A percentile compares a stretch with the other conserved stretches of the same genome.
phyloP scores from a whole-genome alignment of 2,888 invertebrate species.

The Gymnoscelis rufifasciata region DNA sequence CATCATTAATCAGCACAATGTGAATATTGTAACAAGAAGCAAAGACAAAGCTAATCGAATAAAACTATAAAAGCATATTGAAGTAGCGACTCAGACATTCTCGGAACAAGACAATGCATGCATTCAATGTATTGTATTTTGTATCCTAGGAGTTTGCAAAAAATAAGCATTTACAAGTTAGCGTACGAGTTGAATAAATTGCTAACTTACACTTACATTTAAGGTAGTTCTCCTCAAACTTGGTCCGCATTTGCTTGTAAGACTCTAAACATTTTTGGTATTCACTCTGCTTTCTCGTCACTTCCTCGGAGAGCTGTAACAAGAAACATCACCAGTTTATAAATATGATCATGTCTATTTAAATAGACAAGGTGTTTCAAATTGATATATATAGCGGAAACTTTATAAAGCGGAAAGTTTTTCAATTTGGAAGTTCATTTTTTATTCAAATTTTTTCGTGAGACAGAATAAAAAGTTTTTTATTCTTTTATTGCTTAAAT shows the following conservation, averaged over 20 bases:
- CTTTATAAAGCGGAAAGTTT: no score
- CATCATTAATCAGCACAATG: conserved; percentile 2
- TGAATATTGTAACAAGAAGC: conserved; percentile 4
- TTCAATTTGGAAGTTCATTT: no score
- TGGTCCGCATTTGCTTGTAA: conserved; percentile 91
- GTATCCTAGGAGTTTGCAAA: conserved; percentile 4
- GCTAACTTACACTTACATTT: conserved; percentile 82
- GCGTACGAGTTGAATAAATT: conserved; percentile 6
- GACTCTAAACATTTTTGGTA: conserved; percentile 95
- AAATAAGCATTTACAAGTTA: neutral
- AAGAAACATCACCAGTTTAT: conserved; percentile 30
- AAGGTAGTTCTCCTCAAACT: conserved; percentile 95
- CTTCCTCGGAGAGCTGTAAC: conserved; percentile 91
- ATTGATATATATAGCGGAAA: no score
- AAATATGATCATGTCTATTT: no score
- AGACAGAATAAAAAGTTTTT: no score
- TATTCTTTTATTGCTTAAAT: no score
- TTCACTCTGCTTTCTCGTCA: conserved; percentile 90
- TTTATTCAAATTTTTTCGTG: no score
- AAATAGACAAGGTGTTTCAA: no score
- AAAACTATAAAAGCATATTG: conserved; percentile 16
- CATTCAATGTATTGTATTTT: conserved; percentile 14
- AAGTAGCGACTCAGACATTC: conserved; percentile 15
- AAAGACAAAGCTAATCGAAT: conserved; percentile 7
- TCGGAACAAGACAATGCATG: conserved; percentile 15